Conservation (phyloP, 2,888 invertebrate genomes). For the Willowsia nigromaculata region DNA sequence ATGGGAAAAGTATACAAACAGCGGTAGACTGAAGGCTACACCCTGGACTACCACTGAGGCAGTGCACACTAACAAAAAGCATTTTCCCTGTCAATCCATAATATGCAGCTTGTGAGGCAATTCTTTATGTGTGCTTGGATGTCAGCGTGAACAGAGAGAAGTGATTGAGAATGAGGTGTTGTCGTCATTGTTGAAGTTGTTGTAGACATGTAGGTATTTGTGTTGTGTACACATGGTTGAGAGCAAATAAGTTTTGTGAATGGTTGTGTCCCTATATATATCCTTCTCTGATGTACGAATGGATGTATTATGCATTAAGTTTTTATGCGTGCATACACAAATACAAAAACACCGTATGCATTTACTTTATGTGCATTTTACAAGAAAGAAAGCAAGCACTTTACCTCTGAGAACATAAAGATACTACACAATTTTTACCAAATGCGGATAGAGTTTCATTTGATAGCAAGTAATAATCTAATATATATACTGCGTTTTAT, state of each 20-base stretch:
- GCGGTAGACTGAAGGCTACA: not conserved
- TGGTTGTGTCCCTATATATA: not conserved
- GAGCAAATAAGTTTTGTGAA: not conserved
- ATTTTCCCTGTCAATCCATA: not conserved
- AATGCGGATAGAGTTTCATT: not conserved
- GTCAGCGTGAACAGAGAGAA: not conserved
- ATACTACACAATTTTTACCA: not conserved
- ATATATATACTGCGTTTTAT: not conserved
- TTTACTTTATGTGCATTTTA: not conserved
- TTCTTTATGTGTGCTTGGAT: not conserved
- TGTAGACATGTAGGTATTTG: not conserved
- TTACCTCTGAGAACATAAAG: not conserved
- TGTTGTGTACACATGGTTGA: not conserved
- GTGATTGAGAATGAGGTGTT: conserved; percentile 26
- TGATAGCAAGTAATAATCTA: not conserved
- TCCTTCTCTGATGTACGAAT: not conserved
- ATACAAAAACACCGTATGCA: not conserved
- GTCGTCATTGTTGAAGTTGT: conserved; percentile 8
- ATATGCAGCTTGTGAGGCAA: not conserved
- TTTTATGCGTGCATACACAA: not conserved
- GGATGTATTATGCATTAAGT: not conserved
- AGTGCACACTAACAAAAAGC: not conserved
- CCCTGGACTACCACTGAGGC: not conserved
- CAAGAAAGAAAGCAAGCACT: not conserved
- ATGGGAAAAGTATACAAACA: not conserved